Evolutionary conservation across 2,113 vertebrate species (phyloP).

Genomic region (Nycticorax nycticorax): DNA sequence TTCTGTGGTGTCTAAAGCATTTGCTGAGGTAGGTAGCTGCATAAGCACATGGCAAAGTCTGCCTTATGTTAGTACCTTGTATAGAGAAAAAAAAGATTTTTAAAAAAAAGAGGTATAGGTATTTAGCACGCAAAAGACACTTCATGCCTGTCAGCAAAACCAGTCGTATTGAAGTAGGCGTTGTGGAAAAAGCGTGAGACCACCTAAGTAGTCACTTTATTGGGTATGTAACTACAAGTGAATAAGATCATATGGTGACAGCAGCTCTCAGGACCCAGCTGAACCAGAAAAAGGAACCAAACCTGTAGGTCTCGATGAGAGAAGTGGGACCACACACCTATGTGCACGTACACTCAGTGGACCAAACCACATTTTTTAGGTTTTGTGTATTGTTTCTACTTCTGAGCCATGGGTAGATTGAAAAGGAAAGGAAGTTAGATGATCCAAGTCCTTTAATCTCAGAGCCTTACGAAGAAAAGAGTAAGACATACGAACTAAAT

Average conservation of each 20-base stretch:
- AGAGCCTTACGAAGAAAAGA: neutral
- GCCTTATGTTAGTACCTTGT: neutral
- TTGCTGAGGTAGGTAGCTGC: neutral
- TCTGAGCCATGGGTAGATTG: neutral
- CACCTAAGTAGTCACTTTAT: slow-evolving; percentile 44
- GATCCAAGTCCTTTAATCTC: neutral
- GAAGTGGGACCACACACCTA: slow-evolving; percentile 29
- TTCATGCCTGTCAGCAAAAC: slow-evolving; percentile 22
- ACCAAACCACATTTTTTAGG: neutral
- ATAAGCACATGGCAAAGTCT: neutral
- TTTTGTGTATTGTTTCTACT: neutral
- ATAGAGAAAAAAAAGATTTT: neutral
- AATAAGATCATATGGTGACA: slow-evolving; percentile 22
- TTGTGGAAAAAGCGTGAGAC: slow-evolving; percentile 31
- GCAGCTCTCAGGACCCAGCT: slow-evolving; percentile 11
- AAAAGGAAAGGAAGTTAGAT: neutral
- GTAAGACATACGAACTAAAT: neutral
- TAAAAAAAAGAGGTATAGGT: neutral
- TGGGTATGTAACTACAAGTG: neutral
- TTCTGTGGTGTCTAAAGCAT: neutral
- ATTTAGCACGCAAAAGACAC: neutral
- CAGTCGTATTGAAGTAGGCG: neutral
- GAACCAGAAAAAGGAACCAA: slow-evolving; percentile 14
- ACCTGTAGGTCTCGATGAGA: neutral
- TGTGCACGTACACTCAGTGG: neutral